Conservation (phyloP, 2,888 invertebrate species). For the Hymenopus coronatus region DNA sequence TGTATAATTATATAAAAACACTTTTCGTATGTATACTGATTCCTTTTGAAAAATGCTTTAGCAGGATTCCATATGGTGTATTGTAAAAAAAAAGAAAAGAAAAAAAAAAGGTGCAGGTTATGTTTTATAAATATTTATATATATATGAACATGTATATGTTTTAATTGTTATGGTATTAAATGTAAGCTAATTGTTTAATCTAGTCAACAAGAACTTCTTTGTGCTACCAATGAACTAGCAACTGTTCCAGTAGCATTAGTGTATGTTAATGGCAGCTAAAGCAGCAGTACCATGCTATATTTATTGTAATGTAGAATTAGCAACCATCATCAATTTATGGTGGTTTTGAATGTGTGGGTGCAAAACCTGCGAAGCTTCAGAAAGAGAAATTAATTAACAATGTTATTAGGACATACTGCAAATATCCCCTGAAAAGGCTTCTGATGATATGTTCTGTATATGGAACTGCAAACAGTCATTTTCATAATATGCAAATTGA, state of each 20-base stretch:
- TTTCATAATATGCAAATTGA: not conserved
- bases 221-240: not conserved
- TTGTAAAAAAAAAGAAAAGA: not conserved
- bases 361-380: not conserved
- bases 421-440: not conserved
- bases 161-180: constrained; percentile 7
- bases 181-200: constrained; percentile 6
- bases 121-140: constrained; percentile 4
- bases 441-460: not conserved
- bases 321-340: not conserved
- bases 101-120: constrained; percentile 1
- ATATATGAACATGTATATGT: not conserved
- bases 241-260: constrained; percentile 15
- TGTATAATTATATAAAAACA: not conserved
- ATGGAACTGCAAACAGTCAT: not conserved
- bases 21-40: not conserved
- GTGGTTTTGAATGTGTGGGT: not conserved
- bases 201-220: constrained; percentile 8
- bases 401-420: not conserved
- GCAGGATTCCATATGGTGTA: not conserved
- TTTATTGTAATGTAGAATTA: not conserved
- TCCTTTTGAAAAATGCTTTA: not conserved
- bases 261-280: not conserved
- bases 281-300: not conserved
- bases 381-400: not conserved